Conservation (phyloP, 2,113 vertebrate species). For the Actinemys pallida region DNA sequence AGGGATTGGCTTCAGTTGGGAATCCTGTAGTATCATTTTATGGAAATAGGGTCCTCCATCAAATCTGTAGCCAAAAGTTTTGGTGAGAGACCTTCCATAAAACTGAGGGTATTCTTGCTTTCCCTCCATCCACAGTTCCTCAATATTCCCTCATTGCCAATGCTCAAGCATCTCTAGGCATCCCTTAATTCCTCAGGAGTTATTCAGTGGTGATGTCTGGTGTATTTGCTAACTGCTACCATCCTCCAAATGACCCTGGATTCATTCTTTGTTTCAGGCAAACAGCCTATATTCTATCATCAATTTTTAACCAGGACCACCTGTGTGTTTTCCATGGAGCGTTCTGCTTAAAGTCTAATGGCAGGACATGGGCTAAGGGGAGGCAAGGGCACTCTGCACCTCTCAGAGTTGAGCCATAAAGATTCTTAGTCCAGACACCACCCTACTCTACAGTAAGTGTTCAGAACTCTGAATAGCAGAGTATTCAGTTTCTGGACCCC, state of each 20-base stretch:
- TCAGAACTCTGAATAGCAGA: neutral
- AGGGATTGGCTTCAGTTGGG: constrained; percentile 20
- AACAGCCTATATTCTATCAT: neutral
- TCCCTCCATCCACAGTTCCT: neutral
- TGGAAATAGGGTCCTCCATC: neutral
- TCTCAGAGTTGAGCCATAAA: neutral
- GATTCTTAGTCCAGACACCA: neutral
- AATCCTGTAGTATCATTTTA: neutral
- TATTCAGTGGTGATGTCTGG: neutral
- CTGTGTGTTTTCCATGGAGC: neutral
- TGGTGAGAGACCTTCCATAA: neutral
- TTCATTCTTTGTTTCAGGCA: constrained; percentile 40
- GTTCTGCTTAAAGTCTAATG: neutral
- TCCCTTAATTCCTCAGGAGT: neutral
- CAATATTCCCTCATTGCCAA: neutral
- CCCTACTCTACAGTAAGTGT: neutral
- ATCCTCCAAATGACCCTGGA: constrained; percentile 49
- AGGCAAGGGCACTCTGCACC: constrained; percentile 41
- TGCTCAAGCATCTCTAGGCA: rapidly evolving
- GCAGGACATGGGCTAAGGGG: neutral
- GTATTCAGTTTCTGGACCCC: neutral
- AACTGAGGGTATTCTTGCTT: neutral
- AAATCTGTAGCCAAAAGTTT: neutral
- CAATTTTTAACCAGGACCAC: neutral
- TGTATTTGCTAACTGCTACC: constrained; percentile 12